Evolutionary conservation across 2,888 invertebrate genomes (phyloP), one percentile per base, ranked within the genome.

Genomic region (Cheilosia vulpina): DNA sequence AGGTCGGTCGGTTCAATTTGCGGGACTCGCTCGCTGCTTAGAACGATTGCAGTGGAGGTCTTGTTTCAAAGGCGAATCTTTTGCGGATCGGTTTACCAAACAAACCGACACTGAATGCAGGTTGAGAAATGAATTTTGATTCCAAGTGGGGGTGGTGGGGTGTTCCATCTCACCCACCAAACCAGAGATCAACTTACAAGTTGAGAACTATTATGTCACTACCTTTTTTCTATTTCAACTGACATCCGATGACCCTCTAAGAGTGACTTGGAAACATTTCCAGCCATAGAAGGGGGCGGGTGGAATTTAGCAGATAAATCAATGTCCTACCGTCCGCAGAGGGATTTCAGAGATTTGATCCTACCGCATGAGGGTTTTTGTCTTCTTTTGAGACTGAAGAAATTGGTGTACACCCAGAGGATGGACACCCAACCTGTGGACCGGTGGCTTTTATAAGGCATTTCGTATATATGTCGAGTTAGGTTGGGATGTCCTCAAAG

Each of bases 71-170:
- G 62, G 0, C 31, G 31, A 52, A 27, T 45, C 15, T 43, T 55
- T n/a, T 34, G 50, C 50, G 43, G 65, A 77, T 58, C 60, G 81
- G 76, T 72, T 85, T 85, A 76, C 66, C 76, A 68, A 71, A 55
- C 65, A 71, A 85, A 85, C 76, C 72, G 43, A 76, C 58, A 60
- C 52, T 69, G 38, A 80, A 75, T 71, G 57, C 55, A n/a, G 57
- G 68, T 73, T 71, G 58, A 76, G 72, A 72, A 84, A 80, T 84
- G 75, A 65, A 57, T 79, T 78, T 69, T 75, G 78, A 73, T 34
- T 43, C 24, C 17, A 17, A 27, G 4, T 9, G 21, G 21, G n/a
- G 47, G 38, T 31, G n/a, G 17, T 0, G 27, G 27, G 27, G 1
- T 1, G 19, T 24, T 15, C n/a, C 31, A 11, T 15, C 50, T 5